Base-by-base conservation (phyloP, 2,113 vertebrate genomes). In the Dicentrarchus labrax region DNA sequence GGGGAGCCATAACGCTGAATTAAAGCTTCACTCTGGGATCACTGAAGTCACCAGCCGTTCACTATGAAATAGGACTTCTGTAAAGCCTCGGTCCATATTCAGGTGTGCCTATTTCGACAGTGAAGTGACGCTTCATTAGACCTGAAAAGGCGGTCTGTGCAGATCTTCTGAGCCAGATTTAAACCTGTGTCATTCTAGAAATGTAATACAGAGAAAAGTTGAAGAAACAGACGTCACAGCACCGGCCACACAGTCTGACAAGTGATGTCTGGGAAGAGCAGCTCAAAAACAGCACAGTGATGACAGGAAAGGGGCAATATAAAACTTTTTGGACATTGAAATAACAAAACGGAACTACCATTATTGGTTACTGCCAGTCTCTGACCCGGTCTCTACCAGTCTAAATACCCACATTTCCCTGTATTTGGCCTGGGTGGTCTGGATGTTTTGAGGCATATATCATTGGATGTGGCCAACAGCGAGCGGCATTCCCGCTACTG, bases 1-100 rank as follows among this genome's bases (percentile, higher is more conserved):
- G 85, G 86, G 91, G 80, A 84, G 81, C 70, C 67, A 22, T 61
- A 53, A 81, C 61, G 60, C 50, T 57, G 87, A 88, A 71, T 78
- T 80, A 68, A 85, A 86, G 77, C 56, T 80, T 61, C 87, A 62
- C 65, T 85, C 41, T 83, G 73, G 45, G 71, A 50, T 69, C 70
- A 72, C 47, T 83, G 70, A 45, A 78, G 61, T 69, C 70, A 72
- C 61, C 47, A 22, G 11, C 39, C 65, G 36, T 72, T 53, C 65
- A 22, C 74, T 78, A 60, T 69, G 64, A 78, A 86, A 77, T 13
- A 59, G 57, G 66, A 84, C 65, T 80, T 79, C 72, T 76, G 1
- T 9, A 64, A 80, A 85, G 67, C 36, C 64, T 75, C 30, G 53
- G 38, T 38, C 30, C 30, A 71, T 9, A 45, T 60, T 64, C 22